phyloP scores from a whole-genome alignment of 2,888 invertebrate genomes.

The Drosophila austrosaltans region DNA sequence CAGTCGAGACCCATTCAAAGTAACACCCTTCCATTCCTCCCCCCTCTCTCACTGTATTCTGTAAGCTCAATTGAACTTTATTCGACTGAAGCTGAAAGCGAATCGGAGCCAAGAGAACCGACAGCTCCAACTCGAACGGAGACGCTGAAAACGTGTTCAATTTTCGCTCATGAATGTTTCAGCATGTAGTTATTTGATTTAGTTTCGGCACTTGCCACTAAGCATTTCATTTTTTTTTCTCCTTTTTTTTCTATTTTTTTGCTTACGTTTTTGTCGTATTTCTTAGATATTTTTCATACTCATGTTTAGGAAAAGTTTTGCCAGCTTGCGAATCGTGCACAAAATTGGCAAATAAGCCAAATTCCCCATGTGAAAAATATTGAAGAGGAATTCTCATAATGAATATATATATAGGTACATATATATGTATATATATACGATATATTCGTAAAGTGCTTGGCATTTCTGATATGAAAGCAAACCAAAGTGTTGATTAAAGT shows the following conservation, averaged over 20 bases:
- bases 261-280: constrained; percentile 39
- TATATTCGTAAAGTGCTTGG: neutral
- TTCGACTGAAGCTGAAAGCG: constrained; percentile 49
- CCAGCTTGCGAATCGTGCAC: constrained; percentile 57
- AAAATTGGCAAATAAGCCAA: constrained; percentile 68
- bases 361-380: constrained; percentile 16
- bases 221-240: constrained; percentile 50
- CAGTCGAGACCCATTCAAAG: constrained; percentile 32
- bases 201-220: constrained; percentile 71
- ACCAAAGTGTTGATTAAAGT: neutral
- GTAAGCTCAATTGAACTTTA: constrained; percentile 65
- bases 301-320: constrained; percentile 17
- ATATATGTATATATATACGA: neutral
- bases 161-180: constrained; percentile 79
- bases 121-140: constrained; percentile 33
- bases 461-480: neutral
- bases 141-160: constrained; percentile 71
- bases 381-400: constrained; percentile 39
- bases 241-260: constrained; percentile 6
- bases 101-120: constrained; percentile 24
- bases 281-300: constrained; percentile 35
- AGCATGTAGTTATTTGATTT: constrained; percentile 75
- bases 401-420: constrained; percentile 13
- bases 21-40: constrained; percentile 14
- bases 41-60: neutral